Conservation (phyloP, 2,113 vertebrate genomes). For the Bubo scandiacus region DNA sequence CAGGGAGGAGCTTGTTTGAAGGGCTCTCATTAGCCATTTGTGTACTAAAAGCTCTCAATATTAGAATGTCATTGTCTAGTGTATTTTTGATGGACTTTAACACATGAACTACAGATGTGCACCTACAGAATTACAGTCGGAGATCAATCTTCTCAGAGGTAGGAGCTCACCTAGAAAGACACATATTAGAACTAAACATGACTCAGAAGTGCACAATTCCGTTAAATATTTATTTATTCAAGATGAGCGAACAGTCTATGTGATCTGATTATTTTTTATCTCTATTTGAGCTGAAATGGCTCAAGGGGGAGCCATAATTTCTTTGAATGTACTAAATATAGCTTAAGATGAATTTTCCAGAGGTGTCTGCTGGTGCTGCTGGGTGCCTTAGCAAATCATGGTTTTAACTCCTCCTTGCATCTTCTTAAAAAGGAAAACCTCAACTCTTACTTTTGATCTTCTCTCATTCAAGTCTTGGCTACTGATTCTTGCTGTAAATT, state of each 20-base stretch:
- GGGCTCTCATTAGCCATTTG: neutral
- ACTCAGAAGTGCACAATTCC: neutral
- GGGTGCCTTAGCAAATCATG: neutral
- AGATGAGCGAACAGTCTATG: neutral
- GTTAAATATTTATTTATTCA: neutral
- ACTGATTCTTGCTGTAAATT: neutral
- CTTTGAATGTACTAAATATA: neutral
- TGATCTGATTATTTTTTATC: neutral
- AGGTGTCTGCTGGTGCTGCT: neutral
- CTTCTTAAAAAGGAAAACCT: neutral
- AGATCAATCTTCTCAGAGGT: neutral
- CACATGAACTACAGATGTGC: neutral
- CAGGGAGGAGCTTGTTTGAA: neutral
- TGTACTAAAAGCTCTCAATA: neutral
- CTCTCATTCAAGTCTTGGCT: neutral
- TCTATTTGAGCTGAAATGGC: neutral
- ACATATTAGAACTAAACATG: neutral
- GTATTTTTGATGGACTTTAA: neutral
- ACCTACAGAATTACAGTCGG: neutral
- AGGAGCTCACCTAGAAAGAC: neutral
- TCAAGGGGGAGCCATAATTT: neutral
- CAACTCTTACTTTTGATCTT: neutral
- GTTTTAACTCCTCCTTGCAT: neutral
- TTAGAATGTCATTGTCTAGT: neutral
- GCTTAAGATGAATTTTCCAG: slow-evolving; percentile 6